Percentiles rank a stretch among this genome's conserved stretches.
These are phyloP conservation scores for Pantherophis guttatus DNA, from an alignment of 2,113 vertebrate genomes.

Conservation along the genomic window DNA sequence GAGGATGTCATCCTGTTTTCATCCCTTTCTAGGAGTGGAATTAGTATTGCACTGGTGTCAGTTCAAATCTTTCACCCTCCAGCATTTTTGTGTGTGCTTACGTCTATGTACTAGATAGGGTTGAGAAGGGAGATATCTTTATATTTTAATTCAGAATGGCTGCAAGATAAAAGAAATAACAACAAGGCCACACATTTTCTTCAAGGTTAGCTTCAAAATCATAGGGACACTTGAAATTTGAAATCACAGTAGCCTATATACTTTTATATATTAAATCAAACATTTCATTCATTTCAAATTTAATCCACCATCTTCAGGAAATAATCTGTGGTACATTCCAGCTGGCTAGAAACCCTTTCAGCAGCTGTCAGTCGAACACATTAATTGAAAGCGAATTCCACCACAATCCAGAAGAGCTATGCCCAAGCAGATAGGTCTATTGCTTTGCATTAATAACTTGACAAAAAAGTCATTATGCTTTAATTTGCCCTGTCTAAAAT, in stretches of 20 bases:
- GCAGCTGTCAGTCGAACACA: not conserved
- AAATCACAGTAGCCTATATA: not conserved
- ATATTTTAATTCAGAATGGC: not conserved
- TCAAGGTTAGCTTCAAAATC: not conserved
- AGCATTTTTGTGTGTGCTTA: not conserved
- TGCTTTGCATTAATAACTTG: not conserved
- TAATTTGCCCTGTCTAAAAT: not conserved
- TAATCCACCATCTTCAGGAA: slow-evolving; percentile 12
- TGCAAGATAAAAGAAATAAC: not conserved
- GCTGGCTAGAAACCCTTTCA: not conserved
- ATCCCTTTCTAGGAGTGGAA: not conserved
- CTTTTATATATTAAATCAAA: not conserved
- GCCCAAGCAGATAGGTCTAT: not conserved
- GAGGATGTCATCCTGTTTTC: not conserved
- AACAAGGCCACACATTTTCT: not conserved
- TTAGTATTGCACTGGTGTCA: not conserved
- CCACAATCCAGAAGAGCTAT: not conserved
- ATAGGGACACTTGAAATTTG: not conserved
- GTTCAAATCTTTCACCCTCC: not conserved
- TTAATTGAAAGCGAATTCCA: not conserved
- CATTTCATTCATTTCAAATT: slow-evolving; percentile 9
- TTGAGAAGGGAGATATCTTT: not conserved
- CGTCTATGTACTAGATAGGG: not conserved
- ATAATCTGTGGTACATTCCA: not conserved
- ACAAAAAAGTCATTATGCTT: not conserved